Evolutionary conservation across 2,888 invertebrate species (phyloP), one percentile per base, ranked within the genome.

Genomic region (Atethmia centrago): DNA sequence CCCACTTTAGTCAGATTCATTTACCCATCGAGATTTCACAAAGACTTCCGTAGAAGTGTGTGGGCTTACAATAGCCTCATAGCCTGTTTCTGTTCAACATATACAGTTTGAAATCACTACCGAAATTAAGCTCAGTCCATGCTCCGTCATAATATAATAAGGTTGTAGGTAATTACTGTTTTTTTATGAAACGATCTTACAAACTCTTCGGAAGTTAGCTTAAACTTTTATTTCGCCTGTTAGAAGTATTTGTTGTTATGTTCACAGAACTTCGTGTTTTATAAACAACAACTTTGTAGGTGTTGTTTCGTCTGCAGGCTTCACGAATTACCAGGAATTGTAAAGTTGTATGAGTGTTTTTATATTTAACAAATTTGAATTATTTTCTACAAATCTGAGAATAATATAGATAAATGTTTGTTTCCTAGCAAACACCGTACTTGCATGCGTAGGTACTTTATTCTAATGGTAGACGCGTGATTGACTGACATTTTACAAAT

Each of bases 11-110:
- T 83, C 77, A 87, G 88, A 86, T 88, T 87, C 83, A 89, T 90
- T 89, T 90, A 87, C 86, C 78, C 85, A 88, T 88, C 77, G 87
- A 86, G 87, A 87, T 89, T 89, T 90, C 84, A 86, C 88, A 88
- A 90, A 89, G 87, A 84, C 79, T 78, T 80, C 66, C 67, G 67
- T 76, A 80, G 77, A 85, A 86, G 84, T 83, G 72, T 80, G 77
- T 85, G 73, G 72, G 75, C 73, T 77, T 69, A 66, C 63, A 70
- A 71, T 72, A 77, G 76, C 76, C 69, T 65, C 65, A 68, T 64
- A 40, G 59, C 58, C 21, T 66, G 45, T 68, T 64, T 73, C n/a
- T 62, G 16, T 69, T 65, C 28, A 10, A 75, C 55, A 36, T 69
- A 66, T 62, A 12, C 12, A 84, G 51, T 62, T 74, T 31, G 7